Base-by-base conservation (phyloP, 2,888 invertebrate genomes). In the Mactromeris polynyma region DNA sequence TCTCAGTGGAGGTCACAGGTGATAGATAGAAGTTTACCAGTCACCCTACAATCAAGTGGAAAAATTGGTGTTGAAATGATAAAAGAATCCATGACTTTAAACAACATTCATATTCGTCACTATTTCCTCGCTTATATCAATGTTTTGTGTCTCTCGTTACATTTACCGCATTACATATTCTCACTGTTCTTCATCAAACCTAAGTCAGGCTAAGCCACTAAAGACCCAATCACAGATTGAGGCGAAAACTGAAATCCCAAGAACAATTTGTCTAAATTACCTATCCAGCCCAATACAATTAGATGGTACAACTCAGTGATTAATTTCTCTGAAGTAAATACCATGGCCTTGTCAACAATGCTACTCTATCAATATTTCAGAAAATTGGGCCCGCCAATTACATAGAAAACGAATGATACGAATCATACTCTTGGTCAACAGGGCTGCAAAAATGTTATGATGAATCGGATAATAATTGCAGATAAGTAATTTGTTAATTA, bases 401-500 rank as follows among this genome's bases (percentile, higher is more conserved):
- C 83, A 77, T 82, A 42, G 85, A 89, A 87, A 83, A 86, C 81
- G 54, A 85, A 91, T 91, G 87, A 89, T 80, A 86, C 51, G 42
- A 85, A 91, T 91, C 89, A 89, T 80, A 89, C 85, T 83, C 89
- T 33, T 91, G 85, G 82, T 58, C 81, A 82, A 80, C 58, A 73
- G 78, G 81, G 87, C 87, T 42, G 82, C 83, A 90, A 91, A 89
- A 89, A 69, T 87, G 83, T 91, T 91, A 91, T 91, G 91, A 91
- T 91, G 82, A 87, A 91, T 91, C 64, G 87, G 77, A 80, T 87
- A 87, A 87, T 91, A 89, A 91, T 91, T 85, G 90, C 46, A 81
- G 87, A 89, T 91, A 91, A 91, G 91, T 87, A 91, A 89, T 91
- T 89, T 91, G 87, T 89, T 91, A 91, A 91, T 91, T 89, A 89